Conservation (phyloP, 2,113 vertebrate species). For the Todiramphus chloris region DNA sequence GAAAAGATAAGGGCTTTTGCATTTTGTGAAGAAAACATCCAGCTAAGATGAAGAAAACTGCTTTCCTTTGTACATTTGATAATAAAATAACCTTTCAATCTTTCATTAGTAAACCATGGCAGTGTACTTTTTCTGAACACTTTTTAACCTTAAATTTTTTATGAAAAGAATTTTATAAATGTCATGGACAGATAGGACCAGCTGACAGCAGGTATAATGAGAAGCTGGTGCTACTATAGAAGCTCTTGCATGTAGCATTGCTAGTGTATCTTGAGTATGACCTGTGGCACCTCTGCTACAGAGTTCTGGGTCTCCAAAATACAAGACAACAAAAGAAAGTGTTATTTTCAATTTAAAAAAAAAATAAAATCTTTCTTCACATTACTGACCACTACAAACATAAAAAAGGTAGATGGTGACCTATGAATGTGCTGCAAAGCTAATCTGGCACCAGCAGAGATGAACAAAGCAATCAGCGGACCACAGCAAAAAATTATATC, state of each 20-base stretch:
- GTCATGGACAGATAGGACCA: background rate
- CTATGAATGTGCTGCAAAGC: conserved; percentile 20
- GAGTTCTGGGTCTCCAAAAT: background rate
- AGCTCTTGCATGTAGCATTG: background rate
- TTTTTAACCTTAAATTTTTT: conserved; percentile 55
- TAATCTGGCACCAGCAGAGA: conserved; percentile 54
- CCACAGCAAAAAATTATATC: conserved; percentile 32
- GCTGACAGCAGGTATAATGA: conserved; percentile 18
- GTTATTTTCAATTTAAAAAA: conserved; percentile 42
- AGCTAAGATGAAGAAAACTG: background rate
- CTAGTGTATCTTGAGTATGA: background rate
- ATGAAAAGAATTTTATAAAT: conserved; percentile 52
- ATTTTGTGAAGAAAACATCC: background rate
- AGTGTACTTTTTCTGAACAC: conserved; percentile 16
- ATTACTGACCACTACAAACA: conserved; percentile 34
- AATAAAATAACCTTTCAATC: conserved; percentile 62
- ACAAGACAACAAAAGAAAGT: conserved; percentile 23
- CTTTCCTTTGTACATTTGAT: conserved; percentile 11
- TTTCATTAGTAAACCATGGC: conserved; percentile 46
- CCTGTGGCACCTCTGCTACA: background rate
- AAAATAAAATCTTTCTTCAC: background rate
- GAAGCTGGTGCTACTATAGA: background rate
- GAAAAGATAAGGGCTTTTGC: background rate
- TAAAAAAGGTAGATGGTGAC: conserved; percentile 30
- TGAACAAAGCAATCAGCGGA: conserved; percentile 42